Evolutionary conservation across 1,140 invertebrate species (phyloP).

Genomic region (Idris sp.): DNA sequence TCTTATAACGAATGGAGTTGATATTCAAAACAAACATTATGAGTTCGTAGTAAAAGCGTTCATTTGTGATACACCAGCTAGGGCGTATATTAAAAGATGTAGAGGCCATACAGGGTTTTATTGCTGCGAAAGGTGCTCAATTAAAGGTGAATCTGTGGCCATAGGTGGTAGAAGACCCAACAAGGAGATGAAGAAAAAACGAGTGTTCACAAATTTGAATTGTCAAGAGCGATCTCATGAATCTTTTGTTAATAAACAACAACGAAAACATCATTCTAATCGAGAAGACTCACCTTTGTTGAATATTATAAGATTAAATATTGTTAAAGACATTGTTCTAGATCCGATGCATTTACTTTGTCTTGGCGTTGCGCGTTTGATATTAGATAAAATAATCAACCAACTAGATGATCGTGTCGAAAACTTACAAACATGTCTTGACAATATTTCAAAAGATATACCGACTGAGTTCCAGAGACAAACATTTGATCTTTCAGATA

Average conservation of each 20-base stretch:
- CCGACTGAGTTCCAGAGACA: constrained; percentile 43
- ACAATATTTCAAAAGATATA: constrained; percentile 32
- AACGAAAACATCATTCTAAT: constrained; percentile 1
- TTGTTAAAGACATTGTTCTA: not conserved
- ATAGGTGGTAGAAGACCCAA: not conserved
- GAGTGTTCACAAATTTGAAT: not conserved
- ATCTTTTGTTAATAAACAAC: not conserved
- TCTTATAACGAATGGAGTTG: not conserved
- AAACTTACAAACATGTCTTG: constrained; percentile 14
- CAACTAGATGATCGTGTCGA: constrained; percentile 3
- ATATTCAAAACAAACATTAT: not conserved
- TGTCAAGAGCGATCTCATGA: not conserved
- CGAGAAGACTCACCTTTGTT: constrained; percentile 1
- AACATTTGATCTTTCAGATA: constrained; percentile 36
- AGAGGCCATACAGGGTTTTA: constrained; percentile 2
- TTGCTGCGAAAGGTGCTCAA: not conserved
- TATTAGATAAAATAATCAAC: constrained; percentile 12
- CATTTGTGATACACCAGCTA: not conserved
- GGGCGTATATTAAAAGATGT: constrained; percentile 1
- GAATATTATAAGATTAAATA: not conserved
- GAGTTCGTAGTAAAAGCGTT: not conserved
- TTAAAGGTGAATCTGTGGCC: constrained; percentile 1
- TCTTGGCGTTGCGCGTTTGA: not conserved
- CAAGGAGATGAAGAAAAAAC: not conserved
- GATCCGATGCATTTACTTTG: constrained; percentile 4